These are phyloP conservation scores for Schizotus pectinicornis DNA, from an alignment of 2,888 invertebrate genomes.

Conservation along the genomic window DNA sequence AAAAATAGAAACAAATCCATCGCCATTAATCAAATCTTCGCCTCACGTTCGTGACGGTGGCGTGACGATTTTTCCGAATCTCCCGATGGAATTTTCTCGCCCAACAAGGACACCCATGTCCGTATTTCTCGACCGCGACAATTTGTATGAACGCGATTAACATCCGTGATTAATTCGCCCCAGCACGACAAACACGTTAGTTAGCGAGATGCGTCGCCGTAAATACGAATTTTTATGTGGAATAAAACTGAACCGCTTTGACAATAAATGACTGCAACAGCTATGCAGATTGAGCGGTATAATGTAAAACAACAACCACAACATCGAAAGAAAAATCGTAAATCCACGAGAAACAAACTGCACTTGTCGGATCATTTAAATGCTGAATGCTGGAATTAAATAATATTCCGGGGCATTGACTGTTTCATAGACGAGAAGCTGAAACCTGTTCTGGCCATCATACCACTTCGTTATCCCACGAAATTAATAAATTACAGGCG, in stretches of 20 bases:
- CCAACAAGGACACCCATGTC: constrained; percentile 13
- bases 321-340: constrained; percentile 33
- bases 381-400: constrained; percentile 53
- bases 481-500: constrained; percentile 53
- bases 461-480: constrained; percentile 51
- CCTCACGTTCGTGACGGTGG: too few relatives aligned
- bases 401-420: constrained; percentile 55
- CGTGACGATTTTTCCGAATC: too few relatives aligned
- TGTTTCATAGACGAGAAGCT: constrained; percentile 47
- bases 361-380: constrained; percentile 53
- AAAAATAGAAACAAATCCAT: constrained; percentile 3
- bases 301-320: constrained; percentile 6
- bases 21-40: constrained; percentile 10
- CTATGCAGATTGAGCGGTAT: constrained; percentile 35
- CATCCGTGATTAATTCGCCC: constrained; percentile 26
- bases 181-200: constrained; percentile 21
- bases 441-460: constrained; percentile 51
- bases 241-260: constrained; percentile 24
- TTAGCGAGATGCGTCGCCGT: constrained; percentile 28
- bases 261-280: constrained; percentile 43
- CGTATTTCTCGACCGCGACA: constrained; percentile 15
- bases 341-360: constrained; percentile 44
- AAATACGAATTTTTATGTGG: constrained; percentile 24
- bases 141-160: constrained; percentile 26
- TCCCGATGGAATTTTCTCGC: too few relatives aligned